Evolutionary conservation across 2,888 invertebrate genomes (phyloP).

Genomic region (Amblyjoppa fuscipennis): DNA sequence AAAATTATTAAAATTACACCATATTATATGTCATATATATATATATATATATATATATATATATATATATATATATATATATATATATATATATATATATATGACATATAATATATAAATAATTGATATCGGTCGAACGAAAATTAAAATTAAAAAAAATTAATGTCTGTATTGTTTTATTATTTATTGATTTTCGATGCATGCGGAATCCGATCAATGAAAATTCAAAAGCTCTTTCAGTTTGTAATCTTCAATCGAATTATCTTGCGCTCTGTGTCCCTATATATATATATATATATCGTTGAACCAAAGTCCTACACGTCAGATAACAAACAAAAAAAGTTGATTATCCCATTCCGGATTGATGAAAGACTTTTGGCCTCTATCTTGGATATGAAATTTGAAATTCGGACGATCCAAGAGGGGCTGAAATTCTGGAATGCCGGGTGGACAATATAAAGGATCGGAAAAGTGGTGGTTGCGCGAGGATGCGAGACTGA

Average conservation of each 20-base stretch:
- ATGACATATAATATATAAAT: too few relatives aligned
- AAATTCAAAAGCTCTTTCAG: not conserved
- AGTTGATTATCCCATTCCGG: not conserved
- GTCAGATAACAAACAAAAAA: too few relatives aligned
- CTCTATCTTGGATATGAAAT: not conserved
- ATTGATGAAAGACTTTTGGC: not conserved
- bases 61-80: too few relatives aligned
- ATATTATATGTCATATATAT: too few relatives aligned
- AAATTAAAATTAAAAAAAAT: not conserved
- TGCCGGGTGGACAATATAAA: constrained; percentile 10
- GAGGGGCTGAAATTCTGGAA: constrained; percentile 23
- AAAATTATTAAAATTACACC: too few relatives aligned
- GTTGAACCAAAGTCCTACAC: not conserved
- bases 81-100: too few relatives aligned
- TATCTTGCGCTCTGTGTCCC: not conserved
- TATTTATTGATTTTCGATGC: too few relatives aligned
- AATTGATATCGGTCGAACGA: not conserved
- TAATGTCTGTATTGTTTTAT: not conserved
- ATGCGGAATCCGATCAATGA: not conserved
- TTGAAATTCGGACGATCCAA: not conserved
- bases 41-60: too few relatives aligned
- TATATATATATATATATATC: not conserved
- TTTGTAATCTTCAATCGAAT: not conserved
- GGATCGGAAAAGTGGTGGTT: constrained; percentile 4
- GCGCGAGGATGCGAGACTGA: constrained; percentile 56